Evolutionary conservation across 2,113 vertebrate genomes (phyloP).

Genomic region (Jaculus jaculus): DNA sequence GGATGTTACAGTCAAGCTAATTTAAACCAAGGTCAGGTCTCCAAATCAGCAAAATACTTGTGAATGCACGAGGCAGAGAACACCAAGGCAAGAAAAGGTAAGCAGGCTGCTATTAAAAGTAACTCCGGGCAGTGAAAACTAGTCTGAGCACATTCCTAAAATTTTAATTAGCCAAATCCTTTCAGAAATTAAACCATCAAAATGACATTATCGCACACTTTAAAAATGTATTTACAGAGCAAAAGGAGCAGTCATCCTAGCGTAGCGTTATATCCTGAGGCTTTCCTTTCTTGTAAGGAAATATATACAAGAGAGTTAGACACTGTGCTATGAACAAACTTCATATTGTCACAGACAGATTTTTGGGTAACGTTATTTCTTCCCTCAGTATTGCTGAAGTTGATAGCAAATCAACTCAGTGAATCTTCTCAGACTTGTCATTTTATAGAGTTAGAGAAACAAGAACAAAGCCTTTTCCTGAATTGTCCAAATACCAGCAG

Average conservation of each 20-base stretch:
- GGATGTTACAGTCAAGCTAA: slow-evolving; percentile 63
- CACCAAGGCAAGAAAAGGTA: slow-evolving; percentile 57
- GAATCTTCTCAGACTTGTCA: slow-evolving; percentile 20
- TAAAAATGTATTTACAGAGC: slow-evolving; percentile 73
- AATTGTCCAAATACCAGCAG: slow-evolving; percentile 1
- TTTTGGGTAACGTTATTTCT: background rate
- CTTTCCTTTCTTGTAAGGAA: slow-evolving; percentile 43
- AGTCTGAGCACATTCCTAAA: slow-evolving; percentile 58
- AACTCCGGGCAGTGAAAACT: slow-evolving; percentile 63
- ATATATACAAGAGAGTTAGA: slow-evolving; percentile 41
- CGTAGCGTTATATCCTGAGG: slow-evolving; percentile 54
- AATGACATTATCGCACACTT: slow-evolving; percentile 73
- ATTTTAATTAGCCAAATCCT: slow-evolving; percentile 77
- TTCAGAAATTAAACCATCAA: slow-evolving; percentile 80
- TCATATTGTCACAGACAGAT: slow-evolving; percentile 50
- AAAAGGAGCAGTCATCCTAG: slow-evolving; percentile 56
- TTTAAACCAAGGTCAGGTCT: slow-evolving; percentile 72
- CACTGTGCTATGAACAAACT: slow-evolving; percentile 35
- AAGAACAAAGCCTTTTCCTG: background rate
- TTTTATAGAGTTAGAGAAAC: background rate
- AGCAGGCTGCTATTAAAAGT: slow-evolving; percentile 73
- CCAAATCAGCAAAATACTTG: slow-evolving; percentile 63
- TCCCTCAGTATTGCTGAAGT: background rate
- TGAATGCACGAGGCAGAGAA: slow-evolving; percentile 47
- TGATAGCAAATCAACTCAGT: slow-evolving; percentile 13